These are phyloP conservation scores for Lepidocyrtoides sp. DNA, from an alignment of 2,888 invertebrate species.

Conservation along the genomic window DNA sequence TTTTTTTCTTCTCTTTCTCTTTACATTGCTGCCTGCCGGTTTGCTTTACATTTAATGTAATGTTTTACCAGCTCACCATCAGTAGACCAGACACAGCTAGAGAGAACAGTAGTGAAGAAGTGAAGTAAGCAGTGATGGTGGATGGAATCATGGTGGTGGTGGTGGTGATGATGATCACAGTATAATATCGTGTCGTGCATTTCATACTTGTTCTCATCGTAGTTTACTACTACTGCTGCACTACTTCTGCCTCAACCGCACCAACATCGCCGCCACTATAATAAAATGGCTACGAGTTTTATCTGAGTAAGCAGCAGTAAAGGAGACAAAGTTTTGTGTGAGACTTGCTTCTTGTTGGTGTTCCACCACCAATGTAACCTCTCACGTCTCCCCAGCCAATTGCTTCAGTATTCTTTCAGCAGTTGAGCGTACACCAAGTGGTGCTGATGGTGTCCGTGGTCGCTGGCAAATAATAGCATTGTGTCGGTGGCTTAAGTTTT, in stretches of 20 bases:
- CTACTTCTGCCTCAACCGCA: background rate
- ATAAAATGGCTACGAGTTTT: slow-evolving; percentile 16
- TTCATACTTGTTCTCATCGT: slow-evolving; percentile 13
- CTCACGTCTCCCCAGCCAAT: slow-evolving; percentile 75
- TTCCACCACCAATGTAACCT: slow-evolving; percentile 27
- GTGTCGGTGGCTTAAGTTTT: background rate
- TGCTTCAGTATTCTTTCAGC: slow-evolving; percentile 72
- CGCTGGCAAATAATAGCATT: too few species aligned
- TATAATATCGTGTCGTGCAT: slow-evolving; percentile 38
- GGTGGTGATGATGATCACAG: slow-evolving; percentile 21
- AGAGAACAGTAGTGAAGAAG: too few species aligned
- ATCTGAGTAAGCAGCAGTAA: background rate
- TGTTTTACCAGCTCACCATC: slow-evolving; percentile 7
- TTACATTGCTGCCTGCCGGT: background rate
- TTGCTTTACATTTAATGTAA: slow-evolving; percentile 13
- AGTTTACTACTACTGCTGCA: background rate
- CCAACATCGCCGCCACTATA: background rate
- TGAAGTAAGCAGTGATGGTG: too few species aligned
- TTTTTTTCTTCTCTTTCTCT: background rate
- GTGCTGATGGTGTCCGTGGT: background rate
- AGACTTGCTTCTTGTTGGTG: background rate
- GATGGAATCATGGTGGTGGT: background rate
- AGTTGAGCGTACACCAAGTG: slow-evolving; percentile 56
- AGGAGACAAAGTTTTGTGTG: slow-evolving; percentile 17
- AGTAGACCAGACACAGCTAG: slow-evolving; percentile 1